These are phyloP conservation scores for Apocheima hispidaria DNA, from an alignment of 2,888 invertebrate species.

Conservation along the genomic window DNA sequence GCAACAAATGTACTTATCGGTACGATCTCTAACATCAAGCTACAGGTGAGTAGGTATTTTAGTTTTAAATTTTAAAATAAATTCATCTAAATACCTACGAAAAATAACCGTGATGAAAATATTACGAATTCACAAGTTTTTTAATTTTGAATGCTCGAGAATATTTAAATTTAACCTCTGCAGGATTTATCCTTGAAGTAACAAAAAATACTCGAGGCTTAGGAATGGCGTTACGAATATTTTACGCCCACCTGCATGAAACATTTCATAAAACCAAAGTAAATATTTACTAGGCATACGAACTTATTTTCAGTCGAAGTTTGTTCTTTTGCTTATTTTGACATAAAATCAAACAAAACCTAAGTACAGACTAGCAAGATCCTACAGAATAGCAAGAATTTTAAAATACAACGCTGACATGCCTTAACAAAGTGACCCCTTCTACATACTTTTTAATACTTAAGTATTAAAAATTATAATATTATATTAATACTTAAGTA, in stretches of 20 bases:
- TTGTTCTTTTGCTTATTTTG: neutral
- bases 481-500: no score
- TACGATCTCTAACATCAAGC: no score
- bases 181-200: constrained; percentile 1
- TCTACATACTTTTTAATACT: no score
- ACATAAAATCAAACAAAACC: neutral
- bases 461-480: no score
- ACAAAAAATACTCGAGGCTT: neutral
- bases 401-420: no score
- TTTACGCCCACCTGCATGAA: neutral
- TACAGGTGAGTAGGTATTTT: no score
- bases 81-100: neutral
- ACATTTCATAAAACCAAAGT: neutral
- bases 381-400: no score
- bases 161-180: neutral
- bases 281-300: neutral
- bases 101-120: neutral
- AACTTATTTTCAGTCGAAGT: neutral
- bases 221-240: neutral
- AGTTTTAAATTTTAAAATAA: no score
- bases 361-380: no score
- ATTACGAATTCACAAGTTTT: neutral
- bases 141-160: neutral
- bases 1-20: no score
- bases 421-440: no score